Evolutionary conservation across 2,113 vertebrate genomes (phyloP).

Genomic region (Notothenia coriiceps): DNA sequence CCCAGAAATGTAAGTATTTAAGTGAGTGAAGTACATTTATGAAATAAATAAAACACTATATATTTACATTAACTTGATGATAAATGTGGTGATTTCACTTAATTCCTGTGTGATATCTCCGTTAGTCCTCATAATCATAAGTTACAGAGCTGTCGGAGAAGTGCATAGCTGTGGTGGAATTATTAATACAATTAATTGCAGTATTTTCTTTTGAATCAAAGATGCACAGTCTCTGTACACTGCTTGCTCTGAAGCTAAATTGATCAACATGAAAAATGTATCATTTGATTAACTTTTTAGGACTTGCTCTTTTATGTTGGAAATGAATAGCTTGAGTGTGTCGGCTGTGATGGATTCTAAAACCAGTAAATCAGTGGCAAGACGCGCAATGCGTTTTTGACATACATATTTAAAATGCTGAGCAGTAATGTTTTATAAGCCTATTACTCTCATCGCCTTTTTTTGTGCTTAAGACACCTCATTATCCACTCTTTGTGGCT

Average conservation of each 20-base stretch:
- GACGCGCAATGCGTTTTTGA: neutral
- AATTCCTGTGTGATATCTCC: neutral
- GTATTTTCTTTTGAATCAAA: too few species aligned
- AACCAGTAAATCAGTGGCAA: neutral
- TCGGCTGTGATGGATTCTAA: neutral
- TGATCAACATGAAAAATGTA: neutral
- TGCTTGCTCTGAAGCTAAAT: neutral
- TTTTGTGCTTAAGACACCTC: neutral
- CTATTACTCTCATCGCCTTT: neutral
- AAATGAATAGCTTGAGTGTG: neutral
- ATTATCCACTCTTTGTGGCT: neutral
- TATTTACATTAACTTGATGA: neutral
- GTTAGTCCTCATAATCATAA: too few species aligned
- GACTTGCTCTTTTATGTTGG: neutral
- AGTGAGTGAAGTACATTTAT: neutral
- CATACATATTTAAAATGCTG: neutral
- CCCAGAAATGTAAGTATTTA: too few species aligned
- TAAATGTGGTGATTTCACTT: neutral
- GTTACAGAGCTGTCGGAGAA: too few species aligned
- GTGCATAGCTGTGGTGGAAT: too few species aligned
- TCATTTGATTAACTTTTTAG: neutral
- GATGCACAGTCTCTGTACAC: neutral
- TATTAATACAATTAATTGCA: neutral
- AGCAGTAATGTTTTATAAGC: neutral
- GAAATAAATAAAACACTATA: neutral